Base-by-base conservation (phyloP, 2,888 invertebrate species). In the Cremastinae sp. region DNA sequence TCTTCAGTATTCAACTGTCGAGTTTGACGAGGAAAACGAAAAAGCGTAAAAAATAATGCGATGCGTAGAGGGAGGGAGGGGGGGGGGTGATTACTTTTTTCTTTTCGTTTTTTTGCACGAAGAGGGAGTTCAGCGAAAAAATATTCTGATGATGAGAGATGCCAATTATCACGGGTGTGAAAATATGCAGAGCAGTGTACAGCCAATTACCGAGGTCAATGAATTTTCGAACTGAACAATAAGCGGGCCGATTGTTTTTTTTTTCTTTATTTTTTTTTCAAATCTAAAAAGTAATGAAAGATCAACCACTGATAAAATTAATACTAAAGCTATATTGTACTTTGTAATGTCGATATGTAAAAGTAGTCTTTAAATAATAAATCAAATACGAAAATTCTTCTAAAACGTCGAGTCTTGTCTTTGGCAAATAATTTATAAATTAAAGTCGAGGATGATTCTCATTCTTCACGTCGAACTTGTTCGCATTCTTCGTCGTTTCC, bases 401-500 rank as follows among this genome's bases (percentile, higher is more conserved):
- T 82, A 83, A 66, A 69, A 58, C 18, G 16, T 61, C 18, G 36
- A 7, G 66, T 18, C 8, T 68, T 72, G 9, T 76, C 59, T 76
- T 76, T 73, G 51, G 58, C 64, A 7, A 22, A 38, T 8, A 20
- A 28, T n/a, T 43, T 34, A 65, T 71, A 43, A 34, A 41, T 0
- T 8, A 41, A 45, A 20, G 43, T 38, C 9, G 41, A 41, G n/a
- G 0, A 18, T 59, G 18, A 8, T n/a, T 51, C 8, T 20, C 16
- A 36, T 10, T 5, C 8, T 74, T 72, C 69, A 79, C 2, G 71
- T 51, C 0, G 58, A 64, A 22, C 54, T 54, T 36, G 66, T 85
- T 85, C 2, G 81, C 49, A 61, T 79, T 84, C 1, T 91, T 92
- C 64, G 92, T 92, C 0, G 92, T 92, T 8, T 92, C 91, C 0